A percentile compares a stretch with the other conserved stretches of the same genome.
These are phyloP conservation scores for Varanus salvator DNA, from an alignment of 2,113 vertebrate genomes.

Conservation along the genomic window DNA sequence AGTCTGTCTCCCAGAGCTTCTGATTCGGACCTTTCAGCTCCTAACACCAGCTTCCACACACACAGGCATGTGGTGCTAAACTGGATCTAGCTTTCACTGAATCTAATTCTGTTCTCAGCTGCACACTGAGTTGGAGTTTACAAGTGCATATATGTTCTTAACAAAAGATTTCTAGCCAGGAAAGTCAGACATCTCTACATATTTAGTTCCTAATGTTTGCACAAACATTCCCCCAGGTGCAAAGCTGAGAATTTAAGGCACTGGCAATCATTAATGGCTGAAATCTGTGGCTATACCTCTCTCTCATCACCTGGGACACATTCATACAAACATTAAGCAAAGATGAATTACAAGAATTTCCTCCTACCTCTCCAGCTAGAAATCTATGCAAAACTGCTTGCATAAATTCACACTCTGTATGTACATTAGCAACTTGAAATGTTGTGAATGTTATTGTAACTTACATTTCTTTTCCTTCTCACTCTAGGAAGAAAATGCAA, in stretches of 20 bases:
- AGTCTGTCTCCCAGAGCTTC: too few species aligned
- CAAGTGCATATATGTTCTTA: not conserved
- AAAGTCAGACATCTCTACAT: not conserved
- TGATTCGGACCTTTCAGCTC: too few species aligned
- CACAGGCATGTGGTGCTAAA: not conserved
- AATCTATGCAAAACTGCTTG: not conserved
- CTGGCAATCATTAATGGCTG: conserved; percentile 13
- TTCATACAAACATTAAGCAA: conserved; percentile 3
- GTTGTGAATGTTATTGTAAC: not conserved
- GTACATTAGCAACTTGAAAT: not conserved
- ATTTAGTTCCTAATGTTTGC: not conserved
- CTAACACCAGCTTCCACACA: not conserved
- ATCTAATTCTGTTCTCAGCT: not conserved
- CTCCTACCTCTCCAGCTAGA: not conserved
- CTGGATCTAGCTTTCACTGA: not conserved
- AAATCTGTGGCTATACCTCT: not conserved
- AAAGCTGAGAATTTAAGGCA: conserved; percentile 5
- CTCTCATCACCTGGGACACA: not conserved
- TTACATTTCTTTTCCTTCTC: not conserved
- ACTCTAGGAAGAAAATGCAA: too few species aligned
- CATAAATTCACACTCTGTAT: not conserved
- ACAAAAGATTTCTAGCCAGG: not conserved
- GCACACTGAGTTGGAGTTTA: not conserved
- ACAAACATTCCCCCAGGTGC: not conserved
- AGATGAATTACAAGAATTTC: conserved; percentile 2